Base-by-base conservation (phyloP, 1,140 invertebrate genomes). In the Limonius californicus region DNA sequence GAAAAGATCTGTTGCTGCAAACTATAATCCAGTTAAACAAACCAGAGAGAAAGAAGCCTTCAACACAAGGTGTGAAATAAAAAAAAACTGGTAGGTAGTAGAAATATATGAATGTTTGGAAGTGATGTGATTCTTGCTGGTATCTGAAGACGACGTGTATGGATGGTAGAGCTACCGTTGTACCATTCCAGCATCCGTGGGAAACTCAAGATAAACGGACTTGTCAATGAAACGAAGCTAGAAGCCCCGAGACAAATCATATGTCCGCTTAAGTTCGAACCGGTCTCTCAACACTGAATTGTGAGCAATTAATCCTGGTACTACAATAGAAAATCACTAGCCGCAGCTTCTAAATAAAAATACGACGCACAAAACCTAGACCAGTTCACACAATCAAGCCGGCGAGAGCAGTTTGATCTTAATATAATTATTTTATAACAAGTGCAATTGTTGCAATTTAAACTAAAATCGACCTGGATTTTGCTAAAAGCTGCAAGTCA, bases 141-240 rank as follows among this genome's bases (percentile, higher is more conserved):
- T 61, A 61, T 61, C 60, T 61, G 35, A 19, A 42, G 54, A 47
- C 32, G 60, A 61, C 60, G 54, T 53, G 21, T 61, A 61, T 61
- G 54, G 60, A 61, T 61, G 60, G 43, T 56, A 19, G 54, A 42
- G 60, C 60, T 61, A 61, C 60, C 54, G 60, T 42, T 54, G 60
- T 56, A 30, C 60, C 53, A 55, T 61, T 61, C 47, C 60, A 27
- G 54, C 43, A 56, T 61, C 53, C 60, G 60, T 61, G 60, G 60
- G 60, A 61, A 61, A 32, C 42, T 12, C 35, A 56, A 61, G 60
- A 61, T 61, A 61, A 61, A 61, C 60, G 35, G 11, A 61, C 60
- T 61, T 61, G 60, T 61, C 53, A 61, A 61, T 61, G 60, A 54
- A 61, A 56, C 35, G 53, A 53, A 30, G 39, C 32, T 35, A 54